Evolutionary conservation across 2,113 vertebrate species (phyloP).

Genomic region (Sylvia atricapilla): DNA sequence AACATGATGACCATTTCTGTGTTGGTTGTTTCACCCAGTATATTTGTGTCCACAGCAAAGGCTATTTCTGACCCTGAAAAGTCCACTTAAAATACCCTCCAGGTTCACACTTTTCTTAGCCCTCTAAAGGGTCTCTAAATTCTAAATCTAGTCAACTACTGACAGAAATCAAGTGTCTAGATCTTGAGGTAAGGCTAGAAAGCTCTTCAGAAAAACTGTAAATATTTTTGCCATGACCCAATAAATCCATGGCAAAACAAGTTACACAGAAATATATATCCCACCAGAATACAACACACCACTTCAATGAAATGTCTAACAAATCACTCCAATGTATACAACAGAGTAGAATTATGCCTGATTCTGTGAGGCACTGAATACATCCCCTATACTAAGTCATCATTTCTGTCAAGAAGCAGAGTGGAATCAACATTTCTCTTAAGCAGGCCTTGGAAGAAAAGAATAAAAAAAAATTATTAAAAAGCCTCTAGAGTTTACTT

Average conservation of each 20-base stretch:
- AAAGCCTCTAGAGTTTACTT: background rate
- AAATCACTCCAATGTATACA: background rate
- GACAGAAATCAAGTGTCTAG: background rate
- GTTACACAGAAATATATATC: background rate
- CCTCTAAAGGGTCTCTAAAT: background rate
- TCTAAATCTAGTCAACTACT: background rate
- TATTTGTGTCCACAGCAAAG: background rate
- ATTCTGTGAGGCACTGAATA: background rate
- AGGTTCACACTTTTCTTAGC: background rate
- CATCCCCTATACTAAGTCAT: background rate
- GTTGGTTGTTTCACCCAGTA: background rate
- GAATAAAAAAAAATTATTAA: background rate
- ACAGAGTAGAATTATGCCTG: background rate
- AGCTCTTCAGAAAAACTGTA: background rate
- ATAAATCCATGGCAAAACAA: background rate
- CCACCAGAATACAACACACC: background rate
- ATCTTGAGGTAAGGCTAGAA: background rate
- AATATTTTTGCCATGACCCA: background rate
- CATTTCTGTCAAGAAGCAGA: background rate
- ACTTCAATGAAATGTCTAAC: background rate
- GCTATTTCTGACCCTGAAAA: background rate
- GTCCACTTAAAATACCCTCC: background rate
- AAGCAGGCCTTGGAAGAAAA: background rate
- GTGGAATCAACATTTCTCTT: background rate
- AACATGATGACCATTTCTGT: accelerated